A percentile compares a stretch with the other conserved stretches of the same genome.
Conservation (phyloP, 2,797 vertebrate species). For the Sebastes hubbsi region DNA sequence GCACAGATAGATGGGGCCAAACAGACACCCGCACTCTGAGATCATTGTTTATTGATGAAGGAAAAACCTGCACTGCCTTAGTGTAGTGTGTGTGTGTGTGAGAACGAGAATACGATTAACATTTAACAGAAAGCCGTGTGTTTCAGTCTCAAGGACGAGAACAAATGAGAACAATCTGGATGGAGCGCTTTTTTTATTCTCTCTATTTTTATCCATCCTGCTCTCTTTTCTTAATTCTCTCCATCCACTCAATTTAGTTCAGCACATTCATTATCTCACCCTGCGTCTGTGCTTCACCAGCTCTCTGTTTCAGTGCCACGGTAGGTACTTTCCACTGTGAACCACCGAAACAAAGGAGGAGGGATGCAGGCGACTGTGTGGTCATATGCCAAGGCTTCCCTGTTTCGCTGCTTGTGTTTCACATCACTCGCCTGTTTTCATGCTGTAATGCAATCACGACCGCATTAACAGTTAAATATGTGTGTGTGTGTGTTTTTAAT, state of each 20-base stretch:
- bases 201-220: slow-evolving; percentile 6
- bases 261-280: neutral
- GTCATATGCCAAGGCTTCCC: slow-evolving; percentile 7
- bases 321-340: slow-evolving; percentile 11
- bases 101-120: neutral
- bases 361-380: slow-evolving; percentile 5
- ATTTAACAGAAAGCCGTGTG: slow-evolving; percentile 1
- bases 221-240: neutral
- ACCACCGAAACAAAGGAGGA: neutral
- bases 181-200: neutral
- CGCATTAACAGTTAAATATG: slow-evolving; percentile 17
- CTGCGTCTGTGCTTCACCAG: neutral
- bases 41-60: neutral
- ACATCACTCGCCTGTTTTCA: slow-evolving; percentile 31
- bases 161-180: slow-evolving; percentile 13
- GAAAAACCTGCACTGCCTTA: neutral
- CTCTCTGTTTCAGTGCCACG: slow-evolving; percentile 6
- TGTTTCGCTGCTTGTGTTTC: slow-evolving; percentile 29
- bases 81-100: neutral
- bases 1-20: neutral
- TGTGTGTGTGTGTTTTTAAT: slow-evolving; percentile 19
- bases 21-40: neutral
- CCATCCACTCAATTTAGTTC: neutral
- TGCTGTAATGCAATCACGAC: slow-evolving; percentile 35
- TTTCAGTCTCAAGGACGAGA: slow-evolving; percentile 9